Evolutionary conservation across 1,140 invertebrate species (phyloP).

Genomic region (Zaprionus tsacasi): DNA sequence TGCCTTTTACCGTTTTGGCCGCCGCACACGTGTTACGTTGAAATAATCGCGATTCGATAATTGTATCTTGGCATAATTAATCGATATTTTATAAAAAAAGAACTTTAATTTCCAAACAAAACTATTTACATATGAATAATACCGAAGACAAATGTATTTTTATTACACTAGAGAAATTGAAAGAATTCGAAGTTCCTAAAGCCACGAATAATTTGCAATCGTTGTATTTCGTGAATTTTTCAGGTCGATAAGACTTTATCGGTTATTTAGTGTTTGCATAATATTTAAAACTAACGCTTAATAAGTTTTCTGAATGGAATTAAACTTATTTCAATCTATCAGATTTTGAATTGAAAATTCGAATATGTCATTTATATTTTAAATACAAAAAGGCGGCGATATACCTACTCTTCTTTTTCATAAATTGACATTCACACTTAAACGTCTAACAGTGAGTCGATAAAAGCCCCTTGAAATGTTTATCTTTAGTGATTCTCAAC

Average conservation of each 20-base stretch:
- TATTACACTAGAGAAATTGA: no score
- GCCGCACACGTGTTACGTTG: constrained; percentile 52
- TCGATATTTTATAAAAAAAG: not conserved
- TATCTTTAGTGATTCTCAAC: constrained; percentile 1
- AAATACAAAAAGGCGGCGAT: not conserved
- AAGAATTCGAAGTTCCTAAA: no score
- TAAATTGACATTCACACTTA: constrained; percentile 13
- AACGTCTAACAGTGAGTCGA: not conserved
- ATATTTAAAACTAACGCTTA: not conserved
- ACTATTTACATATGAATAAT: not conserved
- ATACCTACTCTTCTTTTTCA: not conserved
- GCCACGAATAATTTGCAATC: not conserved
- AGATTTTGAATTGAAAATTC: no score
- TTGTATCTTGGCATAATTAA: not conserved
- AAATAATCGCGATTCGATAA: constrained; percentile 27
- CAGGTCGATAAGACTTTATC: not conserved
- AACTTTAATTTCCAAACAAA: not conserved
- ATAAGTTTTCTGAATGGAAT: not conserved
- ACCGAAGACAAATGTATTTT: no score
- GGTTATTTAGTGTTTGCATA: not conserved
- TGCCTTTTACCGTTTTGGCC: constrained; percentile 43
- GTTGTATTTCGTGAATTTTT: not conserved
- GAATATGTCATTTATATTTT: not conserved
- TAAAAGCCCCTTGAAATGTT: not conserved
- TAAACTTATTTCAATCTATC: not conserved